A percentile compares a stretch with the other conserved stretches of the same genome.
phyloP scores from a whole-genome alignment of 2,888 invertebrate genomes.

The Colostygia pectinataria region DNA sequence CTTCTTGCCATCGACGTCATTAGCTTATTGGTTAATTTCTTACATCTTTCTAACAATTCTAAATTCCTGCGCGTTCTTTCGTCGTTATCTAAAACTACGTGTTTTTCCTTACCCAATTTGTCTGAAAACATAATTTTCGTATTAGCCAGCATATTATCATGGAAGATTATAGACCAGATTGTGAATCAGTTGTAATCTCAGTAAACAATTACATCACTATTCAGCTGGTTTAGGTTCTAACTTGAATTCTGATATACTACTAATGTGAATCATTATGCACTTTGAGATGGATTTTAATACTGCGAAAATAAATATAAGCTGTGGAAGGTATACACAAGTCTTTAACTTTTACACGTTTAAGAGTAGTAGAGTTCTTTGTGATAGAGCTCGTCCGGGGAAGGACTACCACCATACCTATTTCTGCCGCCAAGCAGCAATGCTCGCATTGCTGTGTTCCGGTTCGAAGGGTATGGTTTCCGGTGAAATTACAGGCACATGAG shows the following conservation, averaged over 20 bases:
- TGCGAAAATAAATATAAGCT: no score
- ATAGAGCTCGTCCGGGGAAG: no score
- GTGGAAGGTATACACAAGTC: no score
- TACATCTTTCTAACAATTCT: slow-evolving; percentile 81
- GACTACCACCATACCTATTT: no score
- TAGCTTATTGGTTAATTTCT: slow-evolving; percentile 79
- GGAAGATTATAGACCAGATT: slow-evolving; percentile 41
- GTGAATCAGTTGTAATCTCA: slow-evolving; percentile 40
- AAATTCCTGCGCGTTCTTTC: slow-evolving; percentile 83
- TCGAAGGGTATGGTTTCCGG: no score
- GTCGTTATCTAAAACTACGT: slow-evolving; percentile 73
- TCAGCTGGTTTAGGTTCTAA: slow-evolving; percentile 26
- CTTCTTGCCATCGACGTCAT: slow-evolving; percentile 93
- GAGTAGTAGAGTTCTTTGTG: no score
- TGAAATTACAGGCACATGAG: no score
- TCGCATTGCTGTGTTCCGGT: no score
- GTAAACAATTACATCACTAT: slow-evolving; percentile 55
- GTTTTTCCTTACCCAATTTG: slow-evolving; percentile 74
- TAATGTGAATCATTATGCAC: slow-evolving; percentile 4
- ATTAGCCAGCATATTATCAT: slow-evolving; percentile 52
- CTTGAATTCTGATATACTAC: slow-evolving; percentile 10
- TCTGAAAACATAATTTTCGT: slow-evolving; percentile 59
- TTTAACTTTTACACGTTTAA: no score
- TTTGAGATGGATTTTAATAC: not conserved
- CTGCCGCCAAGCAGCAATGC: no score